These are phyloP conservation scores for Pseudomyrmex cubaensis DNA, from an alignment of 1,140 invertebrate genomes.

Conservation along the genomic window DNA sequence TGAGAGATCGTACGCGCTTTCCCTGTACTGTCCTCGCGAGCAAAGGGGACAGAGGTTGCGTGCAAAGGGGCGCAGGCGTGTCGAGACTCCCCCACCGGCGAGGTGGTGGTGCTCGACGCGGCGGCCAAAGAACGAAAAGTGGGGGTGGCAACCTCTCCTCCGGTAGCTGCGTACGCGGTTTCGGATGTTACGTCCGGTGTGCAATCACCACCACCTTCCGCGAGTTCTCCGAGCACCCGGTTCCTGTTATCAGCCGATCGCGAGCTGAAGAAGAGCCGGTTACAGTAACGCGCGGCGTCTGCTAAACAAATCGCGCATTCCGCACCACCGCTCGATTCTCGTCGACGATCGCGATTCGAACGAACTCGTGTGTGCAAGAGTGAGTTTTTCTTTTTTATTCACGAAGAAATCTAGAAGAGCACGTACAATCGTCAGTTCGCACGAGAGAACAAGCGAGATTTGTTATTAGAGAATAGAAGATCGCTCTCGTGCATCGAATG, in stretches of 20 bases:
- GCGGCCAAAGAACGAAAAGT: conserved; percentile 66
- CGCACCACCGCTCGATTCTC: conserved; percentile 48
- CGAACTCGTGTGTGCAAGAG: too few relatives aligned
- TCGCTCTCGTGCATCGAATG: too few relatives aligned
- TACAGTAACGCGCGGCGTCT: conserved; percentile 78
- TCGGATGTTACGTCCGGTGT: conserved; percentile 61
- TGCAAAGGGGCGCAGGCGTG: conserved; percentile 76
- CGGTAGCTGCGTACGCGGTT: conserved; percentile 70
- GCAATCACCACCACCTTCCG: conserved; percentile 70
- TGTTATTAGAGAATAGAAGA: too few relatives aligned
- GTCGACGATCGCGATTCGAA: neutral
- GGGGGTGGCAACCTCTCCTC: conserved; percentile 72
- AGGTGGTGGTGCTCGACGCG: conserved; percentile 60
- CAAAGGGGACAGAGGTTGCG: conserved; percentile 62
- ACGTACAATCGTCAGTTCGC: too few relatives aligned
- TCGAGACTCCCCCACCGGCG: conserved; percentile 73
- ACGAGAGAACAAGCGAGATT: too few relatives aligned
- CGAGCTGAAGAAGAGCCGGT: conserved; percentile 66
- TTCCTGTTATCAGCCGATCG: conserved; percentile 52
- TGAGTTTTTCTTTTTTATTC: too few relatives aligned
- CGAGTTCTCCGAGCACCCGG: conserved; percentile 63
- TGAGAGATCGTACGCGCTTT: conserved; percentile 55
- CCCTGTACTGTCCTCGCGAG: conserved; percentile 57
- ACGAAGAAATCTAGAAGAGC: too few relatives aligned
- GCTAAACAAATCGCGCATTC: conserved; percentile 81